These are phyloP conservation scores for Parazoanthus atlanticus DNA, from an alignment of 92 coral and sea anemone species.

Conservation along the genomic window DNA sequence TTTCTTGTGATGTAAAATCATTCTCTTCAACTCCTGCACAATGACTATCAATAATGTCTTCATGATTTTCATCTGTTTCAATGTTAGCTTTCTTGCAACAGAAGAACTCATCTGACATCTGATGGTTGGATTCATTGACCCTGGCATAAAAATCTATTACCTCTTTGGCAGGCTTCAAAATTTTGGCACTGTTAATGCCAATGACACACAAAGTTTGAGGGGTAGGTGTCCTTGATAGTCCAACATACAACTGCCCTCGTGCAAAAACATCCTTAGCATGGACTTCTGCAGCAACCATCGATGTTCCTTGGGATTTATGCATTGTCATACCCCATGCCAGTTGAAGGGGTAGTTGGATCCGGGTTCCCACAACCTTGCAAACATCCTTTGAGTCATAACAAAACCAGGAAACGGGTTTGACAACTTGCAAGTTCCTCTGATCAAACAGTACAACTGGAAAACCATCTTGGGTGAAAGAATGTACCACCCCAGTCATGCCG, in stretches of 20 bases:
- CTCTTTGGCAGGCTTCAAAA: not conserved
- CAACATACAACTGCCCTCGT: conserved; percentile 54
- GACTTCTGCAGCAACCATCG: conserved; percentile 49
- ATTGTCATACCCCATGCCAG: conserved; percentile 49
- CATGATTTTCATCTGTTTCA: not conserved
- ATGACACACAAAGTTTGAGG: not conserved
- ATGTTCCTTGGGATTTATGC: conserved; percentile 52
- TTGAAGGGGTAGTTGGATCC: conserved; percentile 51
- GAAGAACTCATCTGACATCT: not conserved
- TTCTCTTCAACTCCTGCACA: not conserved
- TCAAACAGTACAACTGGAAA: conserved; percentile 18
- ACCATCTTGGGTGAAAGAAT: not conserved
- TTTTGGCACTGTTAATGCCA: not conserved
- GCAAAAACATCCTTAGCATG: conserved; percentile 56
- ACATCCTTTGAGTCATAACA: conserved; percentile 34
- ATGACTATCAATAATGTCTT: not conserved
- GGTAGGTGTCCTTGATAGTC: conserved; percentile 1
- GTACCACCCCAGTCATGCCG: not conserved
- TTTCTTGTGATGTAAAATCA: conserved; percentile 18
- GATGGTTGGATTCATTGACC: not conserved
- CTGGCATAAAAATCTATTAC: not conserved
- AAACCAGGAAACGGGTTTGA: conserved; percentile 12
- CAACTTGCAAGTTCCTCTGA: conserved; percentile 2
- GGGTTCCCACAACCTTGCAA: conserved; percentile 25
- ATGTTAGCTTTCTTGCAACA: conserved; percentile 1